Conservation (phyloP, 2,797 vertebrate species). For the Ateles fusciceps region DNA sequence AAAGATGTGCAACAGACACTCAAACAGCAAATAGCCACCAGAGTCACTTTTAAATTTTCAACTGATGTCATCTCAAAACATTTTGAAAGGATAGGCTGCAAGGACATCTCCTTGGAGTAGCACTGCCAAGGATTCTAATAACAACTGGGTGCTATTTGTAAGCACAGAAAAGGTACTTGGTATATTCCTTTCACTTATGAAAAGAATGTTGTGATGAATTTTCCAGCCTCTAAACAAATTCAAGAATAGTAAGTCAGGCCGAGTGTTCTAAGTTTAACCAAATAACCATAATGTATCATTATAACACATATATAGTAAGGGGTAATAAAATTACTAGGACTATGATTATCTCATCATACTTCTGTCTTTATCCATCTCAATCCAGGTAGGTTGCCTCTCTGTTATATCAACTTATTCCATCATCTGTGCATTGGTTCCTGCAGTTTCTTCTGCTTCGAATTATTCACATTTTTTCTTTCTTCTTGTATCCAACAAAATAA, state of each 20-base stretch:
- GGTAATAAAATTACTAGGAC: background rate
- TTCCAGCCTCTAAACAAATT: background rate
- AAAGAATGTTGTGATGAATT: background rate
- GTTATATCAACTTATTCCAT: background rate
- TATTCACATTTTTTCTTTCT: background rate
- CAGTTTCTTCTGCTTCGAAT: background rate
- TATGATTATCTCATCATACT: background rate
- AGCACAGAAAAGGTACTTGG: background rate
- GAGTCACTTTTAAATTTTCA: slow-evolving; percentile 63
- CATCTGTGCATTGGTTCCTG: background rate
- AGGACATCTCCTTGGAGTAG: background rate
- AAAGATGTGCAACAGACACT: background rate
- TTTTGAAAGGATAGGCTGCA: slow-evolving; percentile 35
- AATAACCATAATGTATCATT: background rate
- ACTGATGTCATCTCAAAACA: slow-evolving; percentile 29
- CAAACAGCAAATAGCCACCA: background rate
- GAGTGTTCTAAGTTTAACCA: background rate
- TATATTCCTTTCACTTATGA: slow-evolving; percentile 48
- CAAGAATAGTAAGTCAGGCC: background rate
- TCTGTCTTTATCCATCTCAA: background rate
- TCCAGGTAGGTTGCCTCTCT: background rate
- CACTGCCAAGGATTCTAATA: background rate
- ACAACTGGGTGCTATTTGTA: background rate
- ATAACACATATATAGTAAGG: background rate
- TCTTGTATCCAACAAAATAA: background rate